phyloP scores from a whole-genome alignment of 1,140 invertebrate species.

The Drosophila sp. region DNA sequence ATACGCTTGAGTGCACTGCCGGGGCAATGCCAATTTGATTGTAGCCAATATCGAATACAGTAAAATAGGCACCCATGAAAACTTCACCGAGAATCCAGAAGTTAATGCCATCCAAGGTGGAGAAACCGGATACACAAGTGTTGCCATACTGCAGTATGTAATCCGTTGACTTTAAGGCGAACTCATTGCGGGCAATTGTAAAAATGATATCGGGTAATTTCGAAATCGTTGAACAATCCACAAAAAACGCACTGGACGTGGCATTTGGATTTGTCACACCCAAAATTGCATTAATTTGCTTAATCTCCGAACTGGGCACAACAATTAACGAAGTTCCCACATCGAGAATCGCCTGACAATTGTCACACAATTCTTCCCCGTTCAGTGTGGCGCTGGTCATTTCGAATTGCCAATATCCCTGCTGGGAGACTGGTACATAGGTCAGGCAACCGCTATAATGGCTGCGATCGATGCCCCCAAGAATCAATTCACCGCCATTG shows the following conservation, averaged over 20 bases:
- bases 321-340: conserved; percentile 98
- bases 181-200: conserved; percentile 55
- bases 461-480: conserved; percentile 95
- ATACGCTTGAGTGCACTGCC: conserved; percentile 13
- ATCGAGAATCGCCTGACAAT: conserved; percentile 97
- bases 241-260: conserved; percentile 84
- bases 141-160: conserved; percentile 81
- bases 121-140: conserved; percentile 62
- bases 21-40: conserved; percentile 48
- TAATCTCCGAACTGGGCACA: conserved; percentile 91
- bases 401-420: conserved; percentile 98
- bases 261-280: conserved; percentile 88
- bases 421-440: conserved; percentile 91
- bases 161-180: conserved; percentile 28
- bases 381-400: conserved; percentile 88
- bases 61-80: conserved; percentile 42
- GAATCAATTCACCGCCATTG: conserved; percentile 94
- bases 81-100: conserved; percentile 53
- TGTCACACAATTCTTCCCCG: conserved; percentile 84
- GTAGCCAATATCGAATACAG: conserved; percentile 50
- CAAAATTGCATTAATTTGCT: conserved; percentile 88
- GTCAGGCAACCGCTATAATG: conserved; percentile 95
- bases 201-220: conserved; percentile 46
- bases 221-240: conserved; percentile 83
- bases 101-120: conserved; percentile 86